Conservation (phyloP, 1,140 invertebrate genomes). For the Neotoxoptera formosana region DNA sequence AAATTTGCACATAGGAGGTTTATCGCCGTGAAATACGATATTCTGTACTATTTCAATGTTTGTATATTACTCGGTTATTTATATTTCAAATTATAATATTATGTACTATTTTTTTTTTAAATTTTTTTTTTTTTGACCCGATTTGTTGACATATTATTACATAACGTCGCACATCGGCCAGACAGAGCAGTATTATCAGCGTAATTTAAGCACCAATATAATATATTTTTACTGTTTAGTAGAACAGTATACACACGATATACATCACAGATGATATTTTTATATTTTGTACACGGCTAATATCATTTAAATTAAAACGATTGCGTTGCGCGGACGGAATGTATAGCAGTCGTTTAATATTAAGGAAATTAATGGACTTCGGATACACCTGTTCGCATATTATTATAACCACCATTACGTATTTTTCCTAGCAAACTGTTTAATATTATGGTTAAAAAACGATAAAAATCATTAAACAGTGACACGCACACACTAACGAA, state of each 20-base stretch:
- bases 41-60: too few species aligned
- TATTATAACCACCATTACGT: background rate
- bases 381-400: background rate
- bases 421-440: background rate
- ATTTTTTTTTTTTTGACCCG: background rate
- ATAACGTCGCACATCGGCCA: too few species aligned
- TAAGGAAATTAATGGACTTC: background rate
- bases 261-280: background rate
- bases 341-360: background rate
- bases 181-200: background rate
- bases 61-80: too few species aligned
- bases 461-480: background rate
- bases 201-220: too few species aligned
- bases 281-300: background rate
- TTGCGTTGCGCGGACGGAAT: background rate
- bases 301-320: background rate
- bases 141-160: too few species aligned
- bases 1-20: too few species aligned
- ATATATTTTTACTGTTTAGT: background rate
- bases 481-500: background rate
- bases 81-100: background rate
- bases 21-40: too few species aligned
- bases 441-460: too few species aligned
- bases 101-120: background rate
- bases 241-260: background rate